These are phyloP conservation scores for Helleia helle DNA, from an alignment of 2,888 invertebrate species.

Conservation along the genomic window DNA sequence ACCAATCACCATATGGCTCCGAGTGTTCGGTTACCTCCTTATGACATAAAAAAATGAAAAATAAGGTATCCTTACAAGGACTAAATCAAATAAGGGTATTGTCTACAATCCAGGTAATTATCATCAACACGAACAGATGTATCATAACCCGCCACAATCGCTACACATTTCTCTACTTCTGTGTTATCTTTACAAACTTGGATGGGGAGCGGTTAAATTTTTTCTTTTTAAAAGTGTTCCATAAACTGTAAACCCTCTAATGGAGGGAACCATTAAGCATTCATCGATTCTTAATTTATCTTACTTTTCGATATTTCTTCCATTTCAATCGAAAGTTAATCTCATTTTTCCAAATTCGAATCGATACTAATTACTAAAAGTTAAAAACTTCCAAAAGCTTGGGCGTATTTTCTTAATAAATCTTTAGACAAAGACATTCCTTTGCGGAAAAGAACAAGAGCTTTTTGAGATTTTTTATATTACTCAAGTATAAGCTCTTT, in stretches of 20 bases:
- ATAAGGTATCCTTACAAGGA: too few species aligned
- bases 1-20: too few species aligned
- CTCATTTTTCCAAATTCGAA: constrained; percentile 39
- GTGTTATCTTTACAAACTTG: constrained; percentile 39
- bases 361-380: constrained; percentile 41
- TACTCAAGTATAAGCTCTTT: too few species aligned
- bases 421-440: too few species aligned
- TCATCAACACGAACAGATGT: too few species aligned
- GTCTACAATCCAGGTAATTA: too few species aligned
- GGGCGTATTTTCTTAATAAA: constrained; percentile 12
- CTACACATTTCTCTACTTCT: constrained; percentile 25
- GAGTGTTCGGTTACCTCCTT: too few species aligned
- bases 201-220: constrained; percentile 49
- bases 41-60: too few species aligned
- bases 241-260: constrained; percentile 61
- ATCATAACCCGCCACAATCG: too few species aligned
- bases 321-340: constrained; percentile 48
- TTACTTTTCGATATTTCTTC: constrained; percentile 60
- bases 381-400: constrained; percentile 38
- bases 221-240: constrained; percentile 44
- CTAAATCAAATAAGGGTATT: too few species aligned
- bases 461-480: too few species aligned
- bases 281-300: constrained; percentile 68
- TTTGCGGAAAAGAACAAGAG: too few species aligned
- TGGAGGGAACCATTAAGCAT: constrained; percentile 64